phyloP scores from a whole-genome alignment of 2,113 vertebrate species.

The Furnarius figulus region DNA sequence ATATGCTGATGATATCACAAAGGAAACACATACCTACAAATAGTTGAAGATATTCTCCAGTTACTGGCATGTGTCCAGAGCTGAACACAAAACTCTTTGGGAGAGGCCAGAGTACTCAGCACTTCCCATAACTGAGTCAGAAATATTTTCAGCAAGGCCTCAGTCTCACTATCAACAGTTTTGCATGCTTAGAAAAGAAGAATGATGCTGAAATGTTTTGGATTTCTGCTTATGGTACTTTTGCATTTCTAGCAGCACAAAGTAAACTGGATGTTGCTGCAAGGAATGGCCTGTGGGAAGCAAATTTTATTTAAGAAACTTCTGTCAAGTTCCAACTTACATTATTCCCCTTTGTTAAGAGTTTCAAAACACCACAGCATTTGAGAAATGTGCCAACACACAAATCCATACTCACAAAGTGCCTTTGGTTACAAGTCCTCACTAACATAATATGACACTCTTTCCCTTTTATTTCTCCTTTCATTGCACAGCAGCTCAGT shows the following conservation, averaged over 20 bases:
- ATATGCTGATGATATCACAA: constrained; percentile 55
- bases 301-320: neutral
- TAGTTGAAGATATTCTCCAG: constrained; percentile 43
- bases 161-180: neutral
- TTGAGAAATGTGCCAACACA: neutral
- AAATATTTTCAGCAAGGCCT: neutral
- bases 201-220: neutral
- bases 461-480: neutral
- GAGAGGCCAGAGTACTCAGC: constrained; percentile 24
- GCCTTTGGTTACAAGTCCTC: neutral
- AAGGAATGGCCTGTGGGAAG: neutral
- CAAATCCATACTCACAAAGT: neutral
- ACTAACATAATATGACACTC: rapidly evolving
- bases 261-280: neutral
- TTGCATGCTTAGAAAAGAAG: neutral
- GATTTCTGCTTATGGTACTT: neutral
- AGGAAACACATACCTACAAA: constrained; percentile 62
- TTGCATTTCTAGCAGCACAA: neutral
- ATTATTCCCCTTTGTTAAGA: neutral
- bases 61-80: constrained; percentile 22
- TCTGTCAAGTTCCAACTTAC: neutral
- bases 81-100: constrained; percentile 14
- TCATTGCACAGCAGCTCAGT: neutral
- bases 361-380: neutral
- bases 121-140: constrained; percentile 1